Percentiles rank a stretch among this genome's conserved stretches.
phyloP scores from a whole-genome alignment of 2,113 vertebrate species.

The Isurus oxyrinchus region DNA sequence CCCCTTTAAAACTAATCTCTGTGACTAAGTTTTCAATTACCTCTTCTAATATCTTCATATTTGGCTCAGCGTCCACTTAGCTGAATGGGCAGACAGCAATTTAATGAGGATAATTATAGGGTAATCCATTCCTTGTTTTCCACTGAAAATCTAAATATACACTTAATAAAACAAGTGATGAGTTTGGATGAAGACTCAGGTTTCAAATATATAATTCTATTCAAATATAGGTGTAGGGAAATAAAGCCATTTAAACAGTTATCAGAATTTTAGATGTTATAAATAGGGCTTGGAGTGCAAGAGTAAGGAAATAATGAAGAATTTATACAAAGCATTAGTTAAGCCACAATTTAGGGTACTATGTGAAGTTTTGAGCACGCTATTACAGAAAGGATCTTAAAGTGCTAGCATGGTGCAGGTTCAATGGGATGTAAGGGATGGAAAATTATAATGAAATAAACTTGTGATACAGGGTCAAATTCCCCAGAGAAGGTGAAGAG shows the following conservation, averaged over 20 bases:
- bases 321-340: not conserved
- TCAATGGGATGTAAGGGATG: no score
- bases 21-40: not conserved
- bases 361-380: no score
- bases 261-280: not conserved
- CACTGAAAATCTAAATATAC: not conserved
- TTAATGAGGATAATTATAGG: not conserved
- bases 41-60: no score
- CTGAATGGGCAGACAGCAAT: not conserved
- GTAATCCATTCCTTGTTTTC: not conserved
- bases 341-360: no score
- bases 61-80: not conserved
- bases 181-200: not conserved
- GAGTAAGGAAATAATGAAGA: not conserved
- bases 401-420: no score
- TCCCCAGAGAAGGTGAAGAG: no score
- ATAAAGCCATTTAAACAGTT: not conserved
- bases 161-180: not conserved
- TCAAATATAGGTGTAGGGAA: not conserved
- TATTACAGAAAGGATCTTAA: no score
- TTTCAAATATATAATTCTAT: not conserved
- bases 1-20: not conserved
- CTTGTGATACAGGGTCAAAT: not conserved
- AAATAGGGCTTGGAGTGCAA: not conserved
- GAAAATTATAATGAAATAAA: no score